Conservation (phyloP, 2,888 invertebrate species). For the Crossocerus cetratus region DNA sequence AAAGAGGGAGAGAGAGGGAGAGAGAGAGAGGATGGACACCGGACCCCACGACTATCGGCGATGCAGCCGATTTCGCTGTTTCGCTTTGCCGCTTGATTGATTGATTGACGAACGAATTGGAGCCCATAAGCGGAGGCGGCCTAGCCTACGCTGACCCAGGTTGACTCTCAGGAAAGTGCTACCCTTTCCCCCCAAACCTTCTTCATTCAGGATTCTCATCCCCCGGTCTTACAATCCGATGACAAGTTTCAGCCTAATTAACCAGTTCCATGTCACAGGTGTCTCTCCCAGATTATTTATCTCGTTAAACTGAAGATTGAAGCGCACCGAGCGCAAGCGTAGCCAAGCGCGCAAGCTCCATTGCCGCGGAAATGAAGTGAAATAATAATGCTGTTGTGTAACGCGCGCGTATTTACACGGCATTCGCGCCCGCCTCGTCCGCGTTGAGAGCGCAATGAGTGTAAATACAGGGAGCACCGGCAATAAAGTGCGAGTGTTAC, state of each 20-base stretch:
- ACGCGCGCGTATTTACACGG: too few species aligned
- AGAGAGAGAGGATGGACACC: constrained; percentile 18
- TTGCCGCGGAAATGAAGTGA: neutral
- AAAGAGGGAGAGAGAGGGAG: neutral
- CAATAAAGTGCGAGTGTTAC: neutral
- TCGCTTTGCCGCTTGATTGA: constrained; percentile 19
- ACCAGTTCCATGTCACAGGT: too few species aligned
- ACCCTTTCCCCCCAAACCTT: too few species aligned
- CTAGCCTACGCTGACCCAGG: neutral
- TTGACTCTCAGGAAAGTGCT: neutral
- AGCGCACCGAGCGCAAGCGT: too few species aligned
- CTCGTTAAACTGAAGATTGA: too few species aligned
- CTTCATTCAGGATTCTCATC: too few species aligned
- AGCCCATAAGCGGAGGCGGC: constrained; percentile 11
- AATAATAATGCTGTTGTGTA: neutral
- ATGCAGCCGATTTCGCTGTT: constrained; percentile 27
- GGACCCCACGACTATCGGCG: constrained; percentile 23
- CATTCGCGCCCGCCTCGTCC: too few species aligned
- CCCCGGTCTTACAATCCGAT: too few species aligned
- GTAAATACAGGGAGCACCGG: neutral
- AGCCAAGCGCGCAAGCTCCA: too few species aligned
- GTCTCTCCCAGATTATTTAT: too few species aligned
- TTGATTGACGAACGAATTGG: constrained; percentile 26
- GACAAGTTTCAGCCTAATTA: too few species aligned
- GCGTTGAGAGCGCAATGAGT: too few species aligned